A percentile compares a stretch with the other conserved stretches of the same genome.
Conservation (phyloP, 2,888 invertebrate genomes). For the Neoitamus cyanurus region DNA sequence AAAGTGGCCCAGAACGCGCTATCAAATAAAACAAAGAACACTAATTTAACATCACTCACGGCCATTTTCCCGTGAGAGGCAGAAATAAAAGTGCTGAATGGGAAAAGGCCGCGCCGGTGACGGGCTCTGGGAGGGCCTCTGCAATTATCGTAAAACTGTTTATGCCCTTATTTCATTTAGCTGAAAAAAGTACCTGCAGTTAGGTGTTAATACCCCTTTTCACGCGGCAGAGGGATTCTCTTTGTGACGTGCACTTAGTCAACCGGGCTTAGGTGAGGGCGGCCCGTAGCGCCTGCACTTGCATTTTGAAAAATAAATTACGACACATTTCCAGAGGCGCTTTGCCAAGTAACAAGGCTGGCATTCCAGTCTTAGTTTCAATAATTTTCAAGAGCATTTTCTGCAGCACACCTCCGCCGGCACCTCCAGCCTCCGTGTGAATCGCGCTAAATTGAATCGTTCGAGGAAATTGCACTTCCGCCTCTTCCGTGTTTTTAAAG, state of each 20-base stretch:
- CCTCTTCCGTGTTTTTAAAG: too few relatives aligned
- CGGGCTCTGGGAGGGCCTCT: background rate
- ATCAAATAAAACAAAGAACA: background rate
- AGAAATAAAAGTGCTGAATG: background rate
- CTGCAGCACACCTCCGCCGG: background rate
- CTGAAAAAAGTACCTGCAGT: background rate
- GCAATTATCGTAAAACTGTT: constrained; percentile 1
- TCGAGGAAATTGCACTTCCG: background rate
- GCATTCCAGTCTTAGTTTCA: background rate
- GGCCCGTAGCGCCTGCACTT: background rate
- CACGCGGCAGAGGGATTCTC: background rate
- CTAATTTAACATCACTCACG: constrained; percentile 5
- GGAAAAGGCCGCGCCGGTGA: background rate
- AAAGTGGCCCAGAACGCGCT: background rate
- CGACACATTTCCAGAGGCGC: background rate
- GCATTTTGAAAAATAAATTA: background rate
- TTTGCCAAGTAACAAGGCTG: background rate
- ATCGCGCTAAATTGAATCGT: background rate
- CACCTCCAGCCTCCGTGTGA: background rate
- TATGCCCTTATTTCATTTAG: background rate
- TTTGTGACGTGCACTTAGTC: constrained; percentile 3
- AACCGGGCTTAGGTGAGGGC: background rate
- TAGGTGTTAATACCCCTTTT: constrained; percentile 14
- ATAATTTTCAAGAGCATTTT: background rate
- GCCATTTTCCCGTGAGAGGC: background rate